phyloP scores from a whole-genome alignment of 1,140 invertebrate species.

The Drosophila albomicans region DNA sequence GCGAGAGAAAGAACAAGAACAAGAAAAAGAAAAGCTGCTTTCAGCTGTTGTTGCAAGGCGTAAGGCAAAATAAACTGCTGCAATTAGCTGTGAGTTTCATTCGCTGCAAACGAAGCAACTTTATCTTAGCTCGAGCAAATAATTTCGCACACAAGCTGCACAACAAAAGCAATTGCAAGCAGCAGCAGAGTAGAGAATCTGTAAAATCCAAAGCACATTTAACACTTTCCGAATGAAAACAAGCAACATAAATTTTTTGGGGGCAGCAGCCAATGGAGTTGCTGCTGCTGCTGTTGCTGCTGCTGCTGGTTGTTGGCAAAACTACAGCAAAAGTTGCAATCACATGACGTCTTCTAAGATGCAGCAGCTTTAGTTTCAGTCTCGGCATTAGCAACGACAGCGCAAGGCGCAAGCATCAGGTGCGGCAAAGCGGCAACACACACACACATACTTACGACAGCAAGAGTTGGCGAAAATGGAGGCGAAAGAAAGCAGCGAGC shows the following conservation, averaged over 20 bases:
- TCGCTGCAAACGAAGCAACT: constrained; percentile 47
- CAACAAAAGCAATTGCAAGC: constrained; percentile 9
- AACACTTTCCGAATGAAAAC: constrained; percentile 75
- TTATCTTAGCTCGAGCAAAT: constrained; percentile 51
- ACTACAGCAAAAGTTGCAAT: constrained; percentile 66
- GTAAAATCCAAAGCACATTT: constrained; percentile 69
- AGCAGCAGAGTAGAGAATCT: constrained; percentile 30
- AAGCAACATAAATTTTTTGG: constrained; percentile 73
- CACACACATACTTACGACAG: not conserved
- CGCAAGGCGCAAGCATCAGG: constrained; percentile 58
- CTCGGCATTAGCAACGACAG: constrained; percentile 17
- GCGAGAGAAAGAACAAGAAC: too few species aligned
- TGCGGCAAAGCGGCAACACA: constrained; percentile 32
- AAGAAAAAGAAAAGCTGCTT: not conserved
- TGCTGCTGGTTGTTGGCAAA: not conserved
- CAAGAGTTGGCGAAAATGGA: not conserved
- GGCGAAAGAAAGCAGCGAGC: constrained; percentile 65
- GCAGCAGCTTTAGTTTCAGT: constrained; percentile 10
- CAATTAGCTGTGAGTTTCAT: constrained; percentile 70
- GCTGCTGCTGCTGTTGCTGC: not conserved
- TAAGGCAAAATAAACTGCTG: constrained; percentile 50
- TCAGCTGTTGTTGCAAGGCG: constrained; percentile 3
- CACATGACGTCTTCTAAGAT: constrained; percentile 32
- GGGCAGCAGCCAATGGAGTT: not conserved
- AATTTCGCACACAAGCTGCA: constrained; percentile 38